These are phyloP conservation scores for Pristionchus pacificus DNA, from an alignment of 1,140 invertebrate genomes.

Conservation along the genomic window DNA sequence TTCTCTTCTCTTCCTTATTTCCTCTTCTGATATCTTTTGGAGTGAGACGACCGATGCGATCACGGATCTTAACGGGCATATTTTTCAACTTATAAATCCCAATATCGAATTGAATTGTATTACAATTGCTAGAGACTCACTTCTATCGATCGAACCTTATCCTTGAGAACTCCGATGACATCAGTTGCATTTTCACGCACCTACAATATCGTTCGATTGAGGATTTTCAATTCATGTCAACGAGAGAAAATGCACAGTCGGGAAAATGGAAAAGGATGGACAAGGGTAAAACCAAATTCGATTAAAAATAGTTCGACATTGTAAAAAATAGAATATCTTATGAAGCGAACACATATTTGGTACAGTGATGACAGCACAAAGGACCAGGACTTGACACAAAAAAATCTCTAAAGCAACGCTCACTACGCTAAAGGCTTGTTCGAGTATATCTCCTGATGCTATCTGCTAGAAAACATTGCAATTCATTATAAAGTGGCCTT, in stretches of 20 bases:
- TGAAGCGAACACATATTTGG: constrained; percentile 34
- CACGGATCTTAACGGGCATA: constrained; percentile 31
- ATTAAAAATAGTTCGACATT: constrained; percentile 7
- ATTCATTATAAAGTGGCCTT: too few relatives aligned
- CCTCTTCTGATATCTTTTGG: constrained; percentile 36
- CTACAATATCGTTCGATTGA: constrained; percentile 16
- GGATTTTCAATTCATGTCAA: neutral
- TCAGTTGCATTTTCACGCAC: constrained; percentile 50
- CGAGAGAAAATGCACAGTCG: neutral
- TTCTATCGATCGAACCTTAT: constrained; percentile 36
- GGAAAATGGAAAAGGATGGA: constrained; percentile 3
- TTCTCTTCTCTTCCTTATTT: constrained; percentile 34
- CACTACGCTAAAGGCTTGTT: too few relatives aligned
- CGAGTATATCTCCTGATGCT: too few relatives aligned
- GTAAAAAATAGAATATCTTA: constrained; percentile 22
- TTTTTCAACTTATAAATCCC: neutral
- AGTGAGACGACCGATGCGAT: constrained; percentile 40
- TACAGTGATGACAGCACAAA: constrained; percentile 25
- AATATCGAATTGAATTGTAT: neutral
- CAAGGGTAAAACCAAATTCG: constrained; percentile 2
- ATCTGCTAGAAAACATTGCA: too few relatives aligned
- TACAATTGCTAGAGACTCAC: constrained; percentile 21
- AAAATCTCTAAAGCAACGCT: too few relatives aligned
- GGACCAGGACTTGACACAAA: too few relatives aligned
- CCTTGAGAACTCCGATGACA: constrained; percentile 46